Conservation (phyloP, 2,797 vertebrate species). For the Acanthornis magna region DNA sequence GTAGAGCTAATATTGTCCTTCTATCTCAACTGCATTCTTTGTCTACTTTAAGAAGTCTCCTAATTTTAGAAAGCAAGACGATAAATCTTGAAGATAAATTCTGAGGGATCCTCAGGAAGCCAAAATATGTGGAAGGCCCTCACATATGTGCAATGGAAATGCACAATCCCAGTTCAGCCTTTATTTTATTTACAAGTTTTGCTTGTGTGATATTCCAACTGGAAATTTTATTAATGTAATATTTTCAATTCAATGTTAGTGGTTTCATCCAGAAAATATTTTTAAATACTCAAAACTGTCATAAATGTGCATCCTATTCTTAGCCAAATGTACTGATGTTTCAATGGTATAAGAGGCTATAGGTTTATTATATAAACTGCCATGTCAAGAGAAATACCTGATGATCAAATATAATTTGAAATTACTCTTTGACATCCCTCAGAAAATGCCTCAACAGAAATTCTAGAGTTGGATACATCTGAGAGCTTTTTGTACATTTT, state of each 20-base stretch:
- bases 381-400: not conserved
- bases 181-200: not conserved
- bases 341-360: not conserved
- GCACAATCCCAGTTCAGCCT: not conserved
- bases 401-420: not conserved
- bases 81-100: not conserved
- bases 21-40: not conserved
- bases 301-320: not conserved
- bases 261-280: not conserved
- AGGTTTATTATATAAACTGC: not conserved
- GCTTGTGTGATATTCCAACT: not conserved
- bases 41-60: not conserved
- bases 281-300: not conserved
- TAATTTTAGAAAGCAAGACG: not conserved
- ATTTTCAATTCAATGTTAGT: not conserved
- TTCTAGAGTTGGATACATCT: not conserved
- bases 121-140: not conserved
- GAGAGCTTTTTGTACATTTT: not conserved
- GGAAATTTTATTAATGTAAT: not conserved
- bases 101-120: not conserved
- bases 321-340: not conserved
- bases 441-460: not conserved
- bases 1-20: constrained; percentile 71
- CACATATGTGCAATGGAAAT: not conserved
- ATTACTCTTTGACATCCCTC: not conserved